Evolutionary conservation across 2,888 invertebrate species (phyloP).

Genomic region (Phortica okadai): DNA sequence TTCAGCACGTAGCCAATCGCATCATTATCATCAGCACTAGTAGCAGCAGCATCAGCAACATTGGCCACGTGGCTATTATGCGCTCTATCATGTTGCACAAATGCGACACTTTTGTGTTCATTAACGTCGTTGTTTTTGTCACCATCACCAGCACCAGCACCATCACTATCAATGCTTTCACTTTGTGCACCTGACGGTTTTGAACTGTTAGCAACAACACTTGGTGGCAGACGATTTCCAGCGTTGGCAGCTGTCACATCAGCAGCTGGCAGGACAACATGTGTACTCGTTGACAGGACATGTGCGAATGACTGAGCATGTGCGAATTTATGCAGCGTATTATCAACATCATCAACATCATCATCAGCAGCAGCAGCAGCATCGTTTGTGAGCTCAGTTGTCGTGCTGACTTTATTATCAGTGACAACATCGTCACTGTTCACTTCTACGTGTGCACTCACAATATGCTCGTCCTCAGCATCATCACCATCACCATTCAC

Average conservation of each 20-base stretch:
- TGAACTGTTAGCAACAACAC: slow-evolving; percentile 17
- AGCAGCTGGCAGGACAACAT: background rate
- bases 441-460: slow-evolving; percentile 32
- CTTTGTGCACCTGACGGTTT: slow-evolving; percentile 35
- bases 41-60: background rate
- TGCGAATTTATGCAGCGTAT: slow-evolving; percentile 55
- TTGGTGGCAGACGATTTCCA: slow-evolving; percentile 13
- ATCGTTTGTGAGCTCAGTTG: slow-evolving; percentile 1
- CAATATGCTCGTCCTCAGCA: slow-evolving; percentile 9
- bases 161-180: slow-evolving; percentile 49
- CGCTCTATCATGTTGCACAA: slow-evolving; percentile 46
- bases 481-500: slow-evolving; percentile 33
- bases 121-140: slow-evolving; percentile 32
- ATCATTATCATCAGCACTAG: slow-evolving; percentile 51
- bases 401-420: slow-evolving; percentile 17
- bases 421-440: slow-evolving; percentile 14
- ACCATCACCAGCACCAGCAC: slow-evolving; percentile 41
- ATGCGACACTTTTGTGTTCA: slow-evolving; percentile 54
- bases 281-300: slow-evolving; percentile 16
- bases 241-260: background rate
- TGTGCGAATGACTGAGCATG: slow-evolving; percentile 37
- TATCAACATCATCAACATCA: slow-evolving; percentile 53
- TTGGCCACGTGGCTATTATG: background rate
- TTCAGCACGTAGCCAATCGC: slow-evolving; percentile 22
- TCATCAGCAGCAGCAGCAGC: slow-evolving; percentile 40